These are phyloP conservation scores for Trachymyrmex cornetzi DNA, from an alignment of 1,140 invertebrate genomes.

Conservation along the genomic window DNA sequence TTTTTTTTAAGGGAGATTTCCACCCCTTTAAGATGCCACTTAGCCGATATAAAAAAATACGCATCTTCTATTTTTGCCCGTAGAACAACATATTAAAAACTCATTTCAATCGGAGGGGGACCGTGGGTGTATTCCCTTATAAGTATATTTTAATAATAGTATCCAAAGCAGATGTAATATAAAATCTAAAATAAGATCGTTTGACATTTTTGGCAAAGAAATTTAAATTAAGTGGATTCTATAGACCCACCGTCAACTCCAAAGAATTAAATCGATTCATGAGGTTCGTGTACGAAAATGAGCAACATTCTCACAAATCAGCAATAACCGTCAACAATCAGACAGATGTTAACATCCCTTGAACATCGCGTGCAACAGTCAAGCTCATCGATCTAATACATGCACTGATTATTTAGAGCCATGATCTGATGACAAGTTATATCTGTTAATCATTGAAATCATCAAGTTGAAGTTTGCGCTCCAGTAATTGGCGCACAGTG, in stretches of 20 bases:
- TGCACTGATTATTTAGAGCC: constrained; percentile 16
- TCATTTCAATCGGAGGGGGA: no score
- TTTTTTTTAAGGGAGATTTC: no score
- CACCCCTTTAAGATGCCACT: no score
- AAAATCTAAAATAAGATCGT: no score
- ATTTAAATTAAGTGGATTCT: no score
- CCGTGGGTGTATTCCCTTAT: no score
- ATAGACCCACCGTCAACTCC: no score
- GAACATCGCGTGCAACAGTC: constrained; percentile 40
- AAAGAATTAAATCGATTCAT: not conserved
- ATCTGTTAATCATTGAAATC: constrained; percentile 7
- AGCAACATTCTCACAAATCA: not conserved
- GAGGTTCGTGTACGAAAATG: not conserved
- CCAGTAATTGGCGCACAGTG: not conserved
- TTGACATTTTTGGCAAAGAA: no score
- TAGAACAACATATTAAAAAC: no score
- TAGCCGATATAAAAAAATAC: no score
- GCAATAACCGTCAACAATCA: constrained; percentile 1
- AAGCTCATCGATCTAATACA: constrained; percentile 29
- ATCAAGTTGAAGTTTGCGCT: not conserved
- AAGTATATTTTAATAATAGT: not conserved
- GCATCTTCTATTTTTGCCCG: no score
- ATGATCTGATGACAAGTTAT: constrained; percentile 18
- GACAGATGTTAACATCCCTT: constrained; percentile 26
- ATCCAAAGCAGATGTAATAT: no score